These are phyloP conservation scores for Clamator glandarius DNA, from an alignment of 2,797 vertebrate genomes.

Conservation along the genomic window DNA sequence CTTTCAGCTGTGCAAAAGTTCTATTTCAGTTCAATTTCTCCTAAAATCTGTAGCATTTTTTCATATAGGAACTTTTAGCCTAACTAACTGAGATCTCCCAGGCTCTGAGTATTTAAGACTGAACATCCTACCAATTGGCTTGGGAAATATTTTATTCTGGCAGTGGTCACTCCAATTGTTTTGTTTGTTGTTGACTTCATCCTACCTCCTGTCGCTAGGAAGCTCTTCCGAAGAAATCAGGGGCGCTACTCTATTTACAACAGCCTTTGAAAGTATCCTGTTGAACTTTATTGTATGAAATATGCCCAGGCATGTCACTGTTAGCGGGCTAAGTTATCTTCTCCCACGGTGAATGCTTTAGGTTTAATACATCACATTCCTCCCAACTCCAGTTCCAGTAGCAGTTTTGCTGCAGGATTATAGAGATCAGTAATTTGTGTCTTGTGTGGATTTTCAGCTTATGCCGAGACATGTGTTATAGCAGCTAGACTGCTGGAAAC, in stretches of 20 bases:
- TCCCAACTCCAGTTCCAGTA: neutral
- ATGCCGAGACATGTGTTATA: neutral
- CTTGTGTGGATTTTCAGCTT: conserved; percentile 23
- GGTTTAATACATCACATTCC: neutral
- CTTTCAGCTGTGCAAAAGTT: neutral
- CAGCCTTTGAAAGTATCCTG: neutral
- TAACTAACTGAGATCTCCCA: neutral
- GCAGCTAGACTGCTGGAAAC: neutral
- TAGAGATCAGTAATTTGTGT: neutral
- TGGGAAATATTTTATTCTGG: neutral
- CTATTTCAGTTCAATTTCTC: neutral
- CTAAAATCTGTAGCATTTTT: neutral
- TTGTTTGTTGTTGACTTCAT: neutral
- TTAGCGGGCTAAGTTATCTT: neutral
- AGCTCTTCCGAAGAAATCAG: neutral
- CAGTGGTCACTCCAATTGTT: neutral
- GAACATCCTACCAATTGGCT: neutral
- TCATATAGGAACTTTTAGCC: neutral
- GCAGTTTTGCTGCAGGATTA: conserved; percentile 2
- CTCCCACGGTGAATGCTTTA: neutral
- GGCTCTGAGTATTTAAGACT: neutral
- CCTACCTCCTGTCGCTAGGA: neutral
- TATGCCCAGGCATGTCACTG: neutral
- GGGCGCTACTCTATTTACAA: neutral
- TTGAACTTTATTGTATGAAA: neutral